Evolutionary conservation across 2,797 vertebrate species (phyloP), one percentile per base, ranked within the genome.

Genomic region (Podargus strigoides): DNA sequence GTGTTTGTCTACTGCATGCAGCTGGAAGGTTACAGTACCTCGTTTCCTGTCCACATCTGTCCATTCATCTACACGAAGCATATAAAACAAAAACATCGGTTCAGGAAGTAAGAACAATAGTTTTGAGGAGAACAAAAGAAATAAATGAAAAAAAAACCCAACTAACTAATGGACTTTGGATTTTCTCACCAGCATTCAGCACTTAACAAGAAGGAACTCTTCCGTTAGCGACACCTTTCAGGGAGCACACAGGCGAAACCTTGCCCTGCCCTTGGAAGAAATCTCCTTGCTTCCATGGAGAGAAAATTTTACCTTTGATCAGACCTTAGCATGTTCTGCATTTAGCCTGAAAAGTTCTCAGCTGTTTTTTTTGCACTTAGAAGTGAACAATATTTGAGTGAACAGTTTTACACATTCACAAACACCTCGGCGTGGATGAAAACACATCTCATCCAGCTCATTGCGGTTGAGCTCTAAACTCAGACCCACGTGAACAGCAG

Each of bases 11-110:
- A 97, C 93, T 96, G 96, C 96, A 98, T 98, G 96, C 97, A 98
- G 94, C 92, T 78, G 96, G 94, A 63, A 95, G 97, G 95, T 93
- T 98, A 98, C 98, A 96, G 85, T 98, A 99, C 99, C 99, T 99
- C 98, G 98, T 98, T 95, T 98, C 98, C 99, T 99, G 98, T 99
- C 99, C 97, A 98, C 98, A 98, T 99, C 98, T 99, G 98, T 99
- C 99, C 99, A 99, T 98, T 98, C 98, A 98, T 99, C 98, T 99
- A 98, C 92, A 98, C 72, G 97, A 97, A 98, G 98, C 98, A 98
- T 96, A 98, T 60, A 97, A 98, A 97, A 97, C 97, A 98, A 98
- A 97, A 98, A 98, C 95, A 98, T 73, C 94, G 91, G 97, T 97
- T 97, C 96, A 87, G 96, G 94, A 97, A 95, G 95, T 96, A 96